A percentile compares a stretch with the other conserved stretches of the same genome.
phyloP scores from a whole-genome alignment of 2,797 vertebrate species.

The Tokudaia muenninki region DNA sequence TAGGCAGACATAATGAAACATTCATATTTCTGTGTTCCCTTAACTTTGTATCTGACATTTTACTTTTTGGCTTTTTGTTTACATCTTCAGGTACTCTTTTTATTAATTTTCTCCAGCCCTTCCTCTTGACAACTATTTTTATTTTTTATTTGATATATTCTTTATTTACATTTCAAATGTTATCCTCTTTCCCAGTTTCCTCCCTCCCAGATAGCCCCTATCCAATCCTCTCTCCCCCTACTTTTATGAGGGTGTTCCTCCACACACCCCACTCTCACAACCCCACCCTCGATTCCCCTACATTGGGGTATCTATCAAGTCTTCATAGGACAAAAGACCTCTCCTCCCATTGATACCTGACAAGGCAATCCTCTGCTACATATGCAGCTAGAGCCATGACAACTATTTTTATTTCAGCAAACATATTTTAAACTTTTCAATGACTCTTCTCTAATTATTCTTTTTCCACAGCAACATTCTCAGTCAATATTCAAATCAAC shows the following conservation, averaged over 20 bases:
- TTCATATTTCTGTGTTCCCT: background rate
- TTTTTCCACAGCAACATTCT: background rate
- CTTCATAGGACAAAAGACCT: no score
- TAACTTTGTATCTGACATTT: slow-evolving; percentile 4
- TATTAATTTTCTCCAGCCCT: background rate
- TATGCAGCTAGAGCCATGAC: no score
- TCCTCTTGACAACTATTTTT: slow-evolving; percentile 2
- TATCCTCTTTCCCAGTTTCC: no score
- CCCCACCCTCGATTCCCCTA: no score
- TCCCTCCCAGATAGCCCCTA: no score
- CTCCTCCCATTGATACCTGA: no score
- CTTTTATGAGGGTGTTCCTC: no score
- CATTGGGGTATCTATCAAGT: no score
- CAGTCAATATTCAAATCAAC: slow-evolving; percentile 14
- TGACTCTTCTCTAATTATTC: slow-evolving; percentile 30
- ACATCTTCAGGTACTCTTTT: background rate
- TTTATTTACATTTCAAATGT: no score
- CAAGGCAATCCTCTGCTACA: no score
- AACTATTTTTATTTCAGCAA: slow-evolving; percentile 21
- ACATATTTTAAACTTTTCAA: background rate
- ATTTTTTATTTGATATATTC: background rate
- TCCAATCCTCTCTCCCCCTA: no score
- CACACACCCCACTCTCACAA: no score
- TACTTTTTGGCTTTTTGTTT: slow-evolving; percentile 1
- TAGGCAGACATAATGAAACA: background rate